Conservation (phyloP, 64 coral and sea anemone species). For the Acropora tenuis region DNA sequence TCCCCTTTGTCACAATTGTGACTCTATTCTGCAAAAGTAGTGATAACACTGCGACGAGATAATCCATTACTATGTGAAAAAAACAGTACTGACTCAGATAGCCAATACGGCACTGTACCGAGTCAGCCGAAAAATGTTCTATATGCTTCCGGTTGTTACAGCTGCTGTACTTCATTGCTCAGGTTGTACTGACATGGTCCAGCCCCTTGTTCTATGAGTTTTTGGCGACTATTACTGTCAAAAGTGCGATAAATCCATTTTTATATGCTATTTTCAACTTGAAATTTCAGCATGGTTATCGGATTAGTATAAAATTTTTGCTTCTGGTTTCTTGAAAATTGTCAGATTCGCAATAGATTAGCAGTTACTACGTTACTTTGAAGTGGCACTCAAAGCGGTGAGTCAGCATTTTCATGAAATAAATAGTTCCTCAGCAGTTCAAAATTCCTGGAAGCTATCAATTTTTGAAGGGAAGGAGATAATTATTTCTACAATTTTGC, state of each 20-base stretch:
- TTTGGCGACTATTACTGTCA: conserved; percentile 69
- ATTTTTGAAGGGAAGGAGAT: too few species aligned
- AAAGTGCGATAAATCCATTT: conserved; percentile 56
- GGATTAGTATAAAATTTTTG: too few species aligned
- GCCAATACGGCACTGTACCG: neutral
- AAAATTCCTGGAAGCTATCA: too few species aligned
- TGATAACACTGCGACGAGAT: neutral
- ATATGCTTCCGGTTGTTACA: conserved; percentile 40
- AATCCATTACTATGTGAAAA: neutral
- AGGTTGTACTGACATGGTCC: conserved; percentile 7
- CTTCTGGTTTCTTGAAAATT: too few species aligned
- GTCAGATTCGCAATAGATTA: too few species aligned
- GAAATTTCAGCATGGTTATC: conserved; percentile 19
- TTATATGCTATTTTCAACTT: conserved; percentile 54
- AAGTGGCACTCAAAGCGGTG: too few species aligned
- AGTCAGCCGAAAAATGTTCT: conserved; percentile 36
- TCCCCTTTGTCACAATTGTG: conserved; percentile 42
- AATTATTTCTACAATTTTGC: too few species aligned
- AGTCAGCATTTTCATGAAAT: too few species aligned
- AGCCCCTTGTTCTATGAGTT: conserved; percentile 31
- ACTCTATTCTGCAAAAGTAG: conserved; percentile 10
- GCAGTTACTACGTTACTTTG: too few species aligned
- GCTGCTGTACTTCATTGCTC: conserved; percentile 49
- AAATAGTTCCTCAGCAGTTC: too few species aligned
- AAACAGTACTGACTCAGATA: neutral